Evolutionary conservation across 2,113 vertebrate species (phyloP).

Genomic region (Clupea harengus): DNA sequence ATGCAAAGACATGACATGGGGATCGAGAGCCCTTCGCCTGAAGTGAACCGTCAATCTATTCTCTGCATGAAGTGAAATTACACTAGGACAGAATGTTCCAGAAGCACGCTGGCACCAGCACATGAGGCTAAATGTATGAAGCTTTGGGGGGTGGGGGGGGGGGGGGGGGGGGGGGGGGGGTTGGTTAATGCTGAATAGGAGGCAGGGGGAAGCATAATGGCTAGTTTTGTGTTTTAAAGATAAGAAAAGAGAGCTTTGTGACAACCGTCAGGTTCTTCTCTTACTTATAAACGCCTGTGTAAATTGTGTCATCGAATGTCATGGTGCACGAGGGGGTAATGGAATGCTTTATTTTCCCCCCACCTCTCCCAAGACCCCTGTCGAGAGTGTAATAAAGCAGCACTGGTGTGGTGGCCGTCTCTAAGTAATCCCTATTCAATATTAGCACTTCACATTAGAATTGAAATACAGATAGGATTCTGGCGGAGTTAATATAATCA

Average conservation of each 20-base stretch:
- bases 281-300: neutral
- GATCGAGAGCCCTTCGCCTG: neutral
- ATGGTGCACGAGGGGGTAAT: neutral
- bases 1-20: conserved; percentile 34
- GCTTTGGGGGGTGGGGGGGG: neutral
- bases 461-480: conserved; percentile 32
- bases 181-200: neutral
- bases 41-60: neutral
- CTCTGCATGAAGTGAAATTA: neutral
- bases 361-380: neutral
- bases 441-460: conserved; percentile 35
- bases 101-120: neutral
- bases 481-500: conserved; percentile 31
- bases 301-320: neutral
- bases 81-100: neutral
- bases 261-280: neutral
- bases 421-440: conserved; percentile 29
- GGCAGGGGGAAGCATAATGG: neutral
- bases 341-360: neutral
- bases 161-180: neutral
- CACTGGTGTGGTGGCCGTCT: neutral
- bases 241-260: neutral
- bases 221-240: too few species aligned
- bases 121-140: neutral
- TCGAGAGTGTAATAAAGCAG: neutral